Base-by-base conservation (phyloP, 2,888 invertebrate genomes). In the Nematopogon swammerdamellus region DNA sequence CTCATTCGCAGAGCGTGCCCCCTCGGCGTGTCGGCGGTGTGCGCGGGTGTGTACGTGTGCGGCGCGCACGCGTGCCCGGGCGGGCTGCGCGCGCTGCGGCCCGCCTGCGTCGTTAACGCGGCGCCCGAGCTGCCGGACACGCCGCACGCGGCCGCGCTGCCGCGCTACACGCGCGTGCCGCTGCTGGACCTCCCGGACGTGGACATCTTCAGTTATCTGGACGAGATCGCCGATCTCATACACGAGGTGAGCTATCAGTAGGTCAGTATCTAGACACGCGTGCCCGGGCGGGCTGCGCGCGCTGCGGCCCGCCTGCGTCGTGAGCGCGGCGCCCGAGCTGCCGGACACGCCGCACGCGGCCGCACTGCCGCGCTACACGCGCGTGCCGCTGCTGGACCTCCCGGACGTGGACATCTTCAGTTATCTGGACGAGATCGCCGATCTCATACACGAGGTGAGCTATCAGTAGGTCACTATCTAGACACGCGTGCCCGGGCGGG, bases 321-420 rank as follows among this genome's bases (percentile, higher is more conserved):
- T 95, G 49, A 93, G 91, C 63, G 89, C 87, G 18, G 92, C 94
- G 0, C 85, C 90, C 0, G 95, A 95, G 63, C 80, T 94, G 45
- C 92, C 93, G 0, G 85, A 87, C 49, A 75, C 77, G 1, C 83
- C 85, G 4, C 82, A 82, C 58, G 77, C 80, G 47, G 86, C 82
- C 53, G 82, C 82, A 0, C 73, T 79, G 45, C 86, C 87, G 59
- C 77, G 88, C 53, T 85, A 88, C 36, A 36, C 11, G 36, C 8
- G 36, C 54, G 85, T 95, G 11, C 84, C 87, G 18, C 81, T 91
- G 2, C 80, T 86, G 52, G 95, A 95, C 66, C 83, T 85, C 6
- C 86, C 90, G 0, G 83, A 83, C 54, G 86, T 87, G 0, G 86
- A 90, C 57, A 82, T 95, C 61, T 79, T 83, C 30, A 73, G 82